These are phyloP conservation scores for Erythrocercus mccallii DNA, from an alignment of 2,113 vertebrate genomes.

Conservation along the genomic window DNA sequence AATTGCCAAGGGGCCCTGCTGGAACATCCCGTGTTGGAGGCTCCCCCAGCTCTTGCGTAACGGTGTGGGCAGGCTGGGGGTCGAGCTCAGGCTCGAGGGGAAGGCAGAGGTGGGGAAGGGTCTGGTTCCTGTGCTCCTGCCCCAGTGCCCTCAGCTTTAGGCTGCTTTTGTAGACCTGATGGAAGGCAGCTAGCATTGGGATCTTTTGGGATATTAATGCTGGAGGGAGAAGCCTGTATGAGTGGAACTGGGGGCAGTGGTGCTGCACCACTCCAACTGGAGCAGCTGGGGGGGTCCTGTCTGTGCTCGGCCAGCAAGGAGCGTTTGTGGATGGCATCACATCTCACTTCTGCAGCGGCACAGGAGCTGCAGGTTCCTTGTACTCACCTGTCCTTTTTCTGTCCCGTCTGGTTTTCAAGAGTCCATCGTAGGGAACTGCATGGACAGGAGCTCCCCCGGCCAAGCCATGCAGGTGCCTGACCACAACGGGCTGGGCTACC, in stretches of 20 bases:
- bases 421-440: constrained; percentile 74
- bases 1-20: not conserved
- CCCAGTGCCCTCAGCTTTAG: not conserved
- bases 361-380: not conserved
- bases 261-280: accelerated
- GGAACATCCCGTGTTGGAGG: not conserved
- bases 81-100: not conserved
- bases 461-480: constrained; percentile 88
- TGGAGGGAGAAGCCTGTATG: not conserved
- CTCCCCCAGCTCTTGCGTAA: not conserved
- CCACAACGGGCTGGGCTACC: constrained; percentile 84
- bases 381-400: not conserved
- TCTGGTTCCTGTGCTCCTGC: not conserved
- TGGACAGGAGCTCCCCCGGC: constrained; percentile 81
- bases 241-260: too few relatives aligned
- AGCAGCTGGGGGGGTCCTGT: accelerated
- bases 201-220: not conserved
- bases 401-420: constrained; percentile 53
- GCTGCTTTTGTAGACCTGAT: not conserved
- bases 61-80: not conserved
- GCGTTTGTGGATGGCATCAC: accelerated
- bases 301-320: accelerated
- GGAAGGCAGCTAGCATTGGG: not conserved
- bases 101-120: not conserved
- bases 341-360: accelerated